These are phyloP conservation scores for Eunapius fragilis DNA, from an alignment of 37 sponge, comb jelly and placozoan genomes.

Conservation along the genomic window DNA sequence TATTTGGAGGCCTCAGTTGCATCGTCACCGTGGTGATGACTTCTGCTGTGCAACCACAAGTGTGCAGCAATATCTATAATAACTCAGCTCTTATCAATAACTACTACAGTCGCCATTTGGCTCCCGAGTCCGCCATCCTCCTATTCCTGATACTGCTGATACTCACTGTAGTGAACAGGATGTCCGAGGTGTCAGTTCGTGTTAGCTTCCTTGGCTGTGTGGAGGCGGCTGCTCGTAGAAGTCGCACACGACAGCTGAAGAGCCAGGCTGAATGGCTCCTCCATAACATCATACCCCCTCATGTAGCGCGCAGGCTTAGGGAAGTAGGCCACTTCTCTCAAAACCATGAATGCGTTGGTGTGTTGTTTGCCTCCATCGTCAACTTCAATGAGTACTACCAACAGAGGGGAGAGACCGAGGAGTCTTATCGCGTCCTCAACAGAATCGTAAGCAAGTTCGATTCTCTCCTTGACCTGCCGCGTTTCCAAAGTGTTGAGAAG, in stretches of 20 bases:
- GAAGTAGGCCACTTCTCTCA: conserved; percentile 71
- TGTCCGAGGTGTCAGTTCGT: conserved; percentile 78
- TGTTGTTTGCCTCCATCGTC: conserved; percentile 89
- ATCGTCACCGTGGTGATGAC: conserved; percentile 24
- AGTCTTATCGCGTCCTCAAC: conserved; percentile 60
- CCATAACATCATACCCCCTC: conserved; percentile 76
- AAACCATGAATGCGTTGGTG: conserved; percentile 90
- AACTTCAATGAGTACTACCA: conserved; percentile 79
- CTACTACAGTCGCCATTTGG: conserved; percentile 61
- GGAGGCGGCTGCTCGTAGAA: conserved; percentile 61
- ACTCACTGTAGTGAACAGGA: conserved; percentile 67
- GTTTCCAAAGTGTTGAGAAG: conserved; percentile 72
- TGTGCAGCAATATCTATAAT: conserved; percentile 6
- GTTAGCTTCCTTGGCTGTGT: conserved; percentile 70
- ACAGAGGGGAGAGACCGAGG: conserved; percentile 21
- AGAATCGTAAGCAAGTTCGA: conserved; percentile 78
- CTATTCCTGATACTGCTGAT: conserved; percentile 61
- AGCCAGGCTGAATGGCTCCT: conserved; percentile 76
- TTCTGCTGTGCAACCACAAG: conserved; percentile 8
- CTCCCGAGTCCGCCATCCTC: conserved; percentile 53
- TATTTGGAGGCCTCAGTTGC: conserved; percentile 39
- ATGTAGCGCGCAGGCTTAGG: conserved; percentile 63
- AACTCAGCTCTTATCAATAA: conserved; percentile 1
- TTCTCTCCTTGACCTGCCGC: conserved; percentile 48
- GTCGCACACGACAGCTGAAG: conserved; percentile 23